Conservation (phyloP, 2,888 invertebrate species). For the Caenorhabditis japonica region DNA sequence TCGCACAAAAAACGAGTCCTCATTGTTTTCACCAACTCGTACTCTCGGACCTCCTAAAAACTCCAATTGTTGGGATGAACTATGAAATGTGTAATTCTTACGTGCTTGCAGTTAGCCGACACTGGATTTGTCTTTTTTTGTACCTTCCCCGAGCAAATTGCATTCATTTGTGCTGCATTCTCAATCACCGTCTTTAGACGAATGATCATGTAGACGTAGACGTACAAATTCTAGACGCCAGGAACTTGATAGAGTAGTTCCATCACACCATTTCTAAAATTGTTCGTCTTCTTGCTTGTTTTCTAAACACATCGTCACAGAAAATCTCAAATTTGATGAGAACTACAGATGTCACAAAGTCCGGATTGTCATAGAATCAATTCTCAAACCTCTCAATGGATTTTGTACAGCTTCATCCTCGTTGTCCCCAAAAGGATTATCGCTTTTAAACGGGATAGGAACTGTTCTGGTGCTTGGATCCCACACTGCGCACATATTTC, state of each 20-base stretch:
- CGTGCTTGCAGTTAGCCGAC: neutral
- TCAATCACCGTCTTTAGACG: slow-evolving; percentile 2
- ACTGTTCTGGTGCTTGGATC: too few relatives aligned
- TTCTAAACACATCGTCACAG: slow-evolving; percentile 7
- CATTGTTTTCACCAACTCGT: slow-evolving; percentile 4
- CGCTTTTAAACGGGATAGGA: too few relatives aligned
- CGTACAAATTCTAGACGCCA: slow-evolving; percentile 24
- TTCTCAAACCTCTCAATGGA: too few relatives aligned
- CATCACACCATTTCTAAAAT: slow-evolving; percentile 24
- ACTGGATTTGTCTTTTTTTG: too few relatives aligned
- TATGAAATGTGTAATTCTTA: neutral
- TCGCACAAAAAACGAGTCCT: slow-evolving; percentile 21
- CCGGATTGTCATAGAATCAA: slow-evolving; percentile 25
- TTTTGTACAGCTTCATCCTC: too few relatives aligned
- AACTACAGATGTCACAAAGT: slow-evolving; percentile 14
- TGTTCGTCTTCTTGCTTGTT: neutral
- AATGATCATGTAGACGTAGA: slow-evolving; percentile 18
- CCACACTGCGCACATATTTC: too few relatives aligned
- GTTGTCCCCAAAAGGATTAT: too few relatives aligned
- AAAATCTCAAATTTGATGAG: too few relatives aligned
- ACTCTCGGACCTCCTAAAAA: slow-evolving; percentile 2
- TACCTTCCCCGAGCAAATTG: slow-evolving; percentile 5
- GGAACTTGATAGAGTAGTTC: slow-evolving; percentile 22
- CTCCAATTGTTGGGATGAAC: neutral
- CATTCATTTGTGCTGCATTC: slow-evolving; percentile 14